Evolutionary conservation across 2,888 invertebrate genomes (phyloP).

Genomic region (Schrankia costaestrigalis): DNA sequence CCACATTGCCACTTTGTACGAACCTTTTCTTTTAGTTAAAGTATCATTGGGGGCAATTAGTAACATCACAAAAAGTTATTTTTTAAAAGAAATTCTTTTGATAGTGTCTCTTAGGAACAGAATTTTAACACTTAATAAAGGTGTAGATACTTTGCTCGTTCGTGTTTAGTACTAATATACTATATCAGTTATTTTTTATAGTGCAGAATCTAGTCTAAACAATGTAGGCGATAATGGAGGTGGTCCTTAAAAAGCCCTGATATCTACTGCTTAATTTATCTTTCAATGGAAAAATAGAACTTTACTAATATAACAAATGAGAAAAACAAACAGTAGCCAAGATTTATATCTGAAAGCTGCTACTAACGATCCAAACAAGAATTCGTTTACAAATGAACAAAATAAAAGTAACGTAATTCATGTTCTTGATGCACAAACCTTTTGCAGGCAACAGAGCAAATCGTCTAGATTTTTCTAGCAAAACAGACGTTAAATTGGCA

Average conservation of each 20-base stretch:
- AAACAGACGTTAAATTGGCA: slow-evolving; percentile 49
- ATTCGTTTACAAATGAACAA: slow-evolving; percentile 36
- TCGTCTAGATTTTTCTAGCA: slow-evolving; percentile 48
- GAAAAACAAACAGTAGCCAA: too few relatives aligned
- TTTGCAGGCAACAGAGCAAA: slow-evolving; percentile 41
- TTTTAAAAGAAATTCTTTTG: slow-evolving; percentile 3
- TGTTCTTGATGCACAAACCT: slow-evolving; percentile 35
- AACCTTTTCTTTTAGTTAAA: slow-evolving; percentile 8
- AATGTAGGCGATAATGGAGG: too few relatives aligned
- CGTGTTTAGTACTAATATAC: too few relatives aligned
- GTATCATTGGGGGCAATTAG: slow-evolving; percentile 11
- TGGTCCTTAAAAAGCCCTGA: too few relatives aligned
- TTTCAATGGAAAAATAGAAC: too few relatives aligned
- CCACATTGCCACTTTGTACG: slow-evolving; percentile 9
- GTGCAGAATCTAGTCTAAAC: too few relatives aligned
- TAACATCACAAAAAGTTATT: not conserved
- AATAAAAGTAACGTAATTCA: slow-evolving; percentile 42
- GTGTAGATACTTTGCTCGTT: too few relatives aligned
- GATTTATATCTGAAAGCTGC: slow-evolving; percentile 7
- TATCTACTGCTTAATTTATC: too few relatives aligned
- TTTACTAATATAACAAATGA: too few relatives aligned
- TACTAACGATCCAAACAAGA: slow-evolving; percentile 41
- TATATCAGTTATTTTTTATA: too few relatives aligned
- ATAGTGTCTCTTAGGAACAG: slow-evolving; percentile 1
- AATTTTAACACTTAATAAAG: too few relatives aligned